phyloP scores from a whole-genome alignment of 1,140 invertebrate genomes.

The Triops longicaudatus region DNA sequence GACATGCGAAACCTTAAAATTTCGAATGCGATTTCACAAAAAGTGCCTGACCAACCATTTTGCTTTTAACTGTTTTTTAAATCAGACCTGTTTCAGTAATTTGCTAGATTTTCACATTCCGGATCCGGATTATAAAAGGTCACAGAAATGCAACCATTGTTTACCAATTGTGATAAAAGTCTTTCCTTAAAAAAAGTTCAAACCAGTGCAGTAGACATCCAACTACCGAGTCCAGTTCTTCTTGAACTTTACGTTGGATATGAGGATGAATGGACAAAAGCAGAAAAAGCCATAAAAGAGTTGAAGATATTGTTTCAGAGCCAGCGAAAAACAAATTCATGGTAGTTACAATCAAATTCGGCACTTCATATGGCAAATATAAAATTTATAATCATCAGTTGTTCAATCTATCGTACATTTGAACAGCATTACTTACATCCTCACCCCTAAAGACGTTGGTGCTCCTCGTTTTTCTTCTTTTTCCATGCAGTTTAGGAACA shows the following conservation, averaged over 20 bases:
- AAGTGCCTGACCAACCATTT: too few relatives aligned
- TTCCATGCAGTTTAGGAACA: background rate
- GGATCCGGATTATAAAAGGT: too few relatives aligned
- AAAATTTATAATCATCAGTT: background rate
- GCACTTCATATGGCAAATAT: background rate
- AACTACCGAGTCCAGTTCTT: constrained; percentile 68
- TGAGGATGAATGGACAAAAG: constrained; percentile 66
- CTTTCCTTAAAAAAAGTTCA: too few relatives aligned
- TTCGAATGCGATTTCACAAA: too few relatives aligned
- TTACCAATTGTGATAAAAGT: too few relatives aligned
- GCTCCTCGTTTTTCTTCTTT: background rate
- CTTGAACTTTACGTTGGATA: constrained; percentile 65
- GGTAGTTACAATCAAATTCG: constrained; percentile 49
- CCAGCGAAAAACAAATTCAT: constrained; percentile 67
- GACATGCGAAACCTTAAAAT: too few relatives aligned
- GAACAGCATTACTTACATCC: background rate
- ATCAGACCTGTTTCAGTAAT: too few relatives aligned
- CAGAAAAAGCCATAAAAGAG: constrained; percentile 64
- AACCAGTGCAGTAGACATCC: too few relatives aligned
- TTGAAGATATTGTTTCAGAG: constrained; percentile 70
- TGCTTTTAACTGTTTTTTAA: too few relatives aligned
- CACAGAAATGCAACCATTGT: too few relatives aligned
- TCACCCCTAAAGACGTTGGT: background rate
- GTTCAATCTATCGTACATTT: background rate
- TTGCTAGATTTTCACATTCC: too few relatives aligned